Conservation (phyloP, 2,113 vertebrate species). For the Ameiurus melas region DNA sequence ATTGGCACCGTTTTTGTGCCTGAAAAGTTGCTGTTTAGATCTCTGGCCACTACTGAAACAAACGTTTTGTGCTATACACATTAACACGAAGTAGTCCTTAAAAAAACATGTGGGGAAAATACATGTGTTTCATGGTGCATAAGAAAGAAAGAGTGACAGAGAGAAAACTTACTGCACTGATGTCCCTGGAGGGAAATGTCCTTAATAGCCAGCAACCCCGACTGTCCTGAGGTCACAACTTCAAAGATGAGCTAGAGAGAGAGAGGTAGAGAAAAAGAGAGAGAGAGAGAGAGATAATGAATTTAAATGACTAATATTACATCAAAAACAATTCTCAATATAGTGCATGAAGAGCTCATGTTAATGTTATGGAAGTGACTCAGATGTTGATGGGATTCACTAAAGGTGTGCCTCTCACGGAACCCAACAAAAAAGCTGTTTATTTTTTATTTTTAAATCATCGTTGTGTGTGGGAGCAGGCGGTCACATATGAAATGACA, state of each 20-base stretch:
- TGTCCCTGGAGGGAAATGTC: slow-evolving; percentile 93
- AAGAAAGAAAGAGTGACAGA: neutral
- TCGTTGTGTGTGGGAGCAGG: neutral
- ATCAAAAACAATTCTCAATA: neutral
- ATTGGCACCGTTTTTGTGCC: neutral
- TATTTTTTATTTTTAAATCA: neutral
- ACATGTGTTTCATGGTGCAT: neutral
- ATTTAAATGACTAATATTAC: neutral
- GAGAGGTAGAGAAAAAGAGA: neutral
- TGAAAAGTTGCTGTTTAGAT: neutral
- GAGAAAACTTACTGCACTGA: slow-evolving; percentile 87
- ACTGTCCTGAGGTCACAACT: slow-evolving; percentile 83
- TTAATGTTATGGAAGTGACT: neutral
- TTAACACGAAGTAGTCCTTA: neutral
- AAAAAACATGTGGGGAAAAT: neutral
- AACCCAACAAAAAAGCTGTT: neutral
- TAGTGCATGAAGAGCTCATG: neutral
- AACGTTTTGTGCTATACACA: neutral
- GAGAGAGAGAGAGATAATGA: neutral
- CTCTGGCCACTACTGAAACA: neutral
- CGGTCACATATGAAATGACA: neutral
- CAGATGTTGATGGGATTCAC: neutral
- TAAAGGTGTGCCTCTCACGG: neutral
- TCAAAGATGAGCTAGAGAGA: slow-evolving; percentile 85
- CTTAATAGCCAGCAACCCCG: slow-evolving; percentile 87